phyloP scores from a whole-genome alignment of 1,140 invertebrate species.

The Microplitis demolitor region DNA sequence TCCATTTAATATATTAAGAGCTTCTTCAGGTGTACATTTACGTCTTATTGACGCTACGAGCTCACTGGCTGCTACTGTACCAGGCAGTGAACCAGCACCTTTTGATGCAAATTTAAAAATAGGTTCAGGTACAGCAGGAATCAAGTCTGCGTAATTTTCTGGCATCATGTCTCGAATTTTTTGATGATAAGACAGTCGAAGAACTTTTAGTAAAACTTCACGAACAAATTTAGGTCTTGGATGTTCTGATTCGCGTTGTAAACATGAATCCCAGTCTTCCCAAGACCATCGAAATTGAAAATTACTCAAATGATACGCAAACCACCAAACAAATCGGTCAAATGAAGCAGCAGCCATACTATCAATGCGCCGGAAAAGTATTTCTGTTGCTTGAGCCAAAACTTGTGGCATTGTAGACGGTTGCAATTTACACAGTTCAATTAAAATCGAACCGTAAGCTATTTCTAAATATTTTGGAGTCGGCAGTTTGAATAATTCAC shows the following conservation, averaged over 20 bases:
- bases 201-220: slow-evolving; percentile 88
- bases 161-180: slow-evolving; percentile 92
- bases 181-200: slow-evolving; percentile 95
- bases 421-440: slow-evolving; percentile 96
- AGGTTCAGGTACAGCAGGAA: slow-evolving; percentile 79
- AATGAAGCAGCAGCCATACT: slow-evolving; percentile 97
- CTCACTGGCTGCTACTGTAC: slow-evolving; percentile 82
- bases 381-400: slow-evolving; percentile 95
- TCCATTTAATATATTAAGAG: slow-evolving; percentile 85
- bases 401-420: slow-evolving; percentile 96
- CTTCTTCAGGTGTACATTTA: slow-evolving; percentile 89
- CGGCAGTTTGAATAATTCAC: slow-evolving; percentile 92
- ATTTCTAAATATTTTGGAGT: slow-evolving; percentile 87
- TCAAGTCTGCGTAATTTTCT: slow-evolving; percentile 79
- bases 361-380: slow-evolving; percentile 94
- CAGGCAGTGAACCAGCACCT: slow-evolving; percentile 77
- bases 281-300: slow-evolving; percentile 99
- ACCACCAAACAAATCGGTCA: slow-evolving; percentile 97
- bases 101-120: slow-evolving; percentile 84
- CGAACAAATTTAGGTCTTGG: slow-evolving; percentile 95
- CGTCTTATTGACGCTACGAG: slow-evolving; percentile 84
- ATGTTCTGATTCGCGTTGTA: slow-evolving; percentile 85
- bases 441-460: slow-evolving; percentile 92
- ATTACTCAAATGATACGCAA: slow-evolving; percentile 98
- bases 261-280: slow-evolving; percentile 91